phyloP scores from a whole-genome alignment of 2,797 vertebrate genomes.

The Sebastes kiyomatsui region DNA sequence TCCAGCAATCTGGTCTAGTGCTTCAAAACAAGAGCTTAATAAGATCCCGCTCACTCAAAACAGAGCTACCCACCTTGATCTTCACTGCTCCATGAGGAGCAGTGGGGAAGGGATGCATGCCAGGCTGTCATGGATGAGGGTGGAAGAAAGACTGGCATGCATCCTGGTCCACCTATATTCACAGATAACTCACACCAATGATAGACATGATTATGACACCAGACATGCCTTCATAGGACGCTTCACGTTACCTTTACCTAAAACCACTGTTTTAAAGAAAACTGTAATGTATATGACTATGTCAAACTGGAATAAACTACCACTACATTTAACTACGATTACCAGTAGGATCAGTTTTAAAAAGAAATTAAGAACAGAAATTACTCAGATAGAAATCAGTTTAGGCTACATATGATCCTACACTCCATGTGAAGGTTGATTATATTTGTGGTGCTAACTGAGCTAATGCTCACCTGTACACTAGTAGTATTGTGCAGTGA shows the following conservation, averaged over 20 bases:
- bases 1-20: neutral
- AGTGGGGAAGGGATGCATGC: neutral
- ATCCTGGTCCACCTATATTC: neutral
- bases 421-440: neutral
- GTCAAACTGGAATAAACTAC: neutral
- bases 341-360: neutral
- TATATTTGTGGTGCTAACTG: neutral
- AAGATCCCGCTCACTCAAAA: neutral
- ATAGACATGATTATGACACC: neutral
- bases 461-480: neutral
- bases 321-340: neutral
- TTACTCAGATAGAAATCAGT: neutral
- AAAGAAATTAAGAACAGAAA: neutral
- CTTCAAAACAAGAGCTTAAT: neutral
- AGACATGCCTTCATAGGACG: neutral
- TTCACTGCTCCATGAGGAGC: neutral
- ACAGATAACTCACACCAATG: neutral
- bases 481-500: neutral
- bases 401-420: neutral
- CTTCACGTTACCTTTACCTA: neutral
- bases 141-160: neutral
- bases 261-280: neutral
- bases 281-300: neutral
- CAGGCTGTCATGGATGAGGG: neutral
- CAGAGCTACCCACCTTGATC: neutral